Evolutionary conservation across 2,888 invertebrate genomes (phyloP).

Genomic region (Andrena flavipes): DNA sequence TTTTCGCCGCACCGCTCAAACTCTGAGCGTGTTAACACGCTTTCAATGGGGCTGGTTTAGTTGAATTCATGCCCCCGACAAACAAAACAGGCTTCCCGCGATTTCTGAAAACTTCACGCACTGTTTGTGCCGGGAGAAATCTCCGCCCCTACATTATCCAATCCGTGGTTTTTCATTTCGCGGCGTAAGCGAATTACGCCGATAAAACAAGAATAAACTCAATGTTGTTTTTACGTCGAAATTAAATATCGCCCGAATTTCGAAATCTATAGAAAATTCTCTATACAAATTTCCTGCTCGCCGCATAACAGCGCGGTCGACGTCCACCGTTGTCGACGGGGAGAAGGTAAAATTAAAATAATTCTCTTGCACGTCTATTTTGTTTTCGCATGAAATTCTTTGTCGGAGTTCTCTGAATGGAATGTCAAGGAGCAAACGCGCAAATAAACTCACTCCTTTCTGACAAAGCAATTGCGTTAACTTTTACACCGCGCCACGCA

Average conservation of each 20-base stretch:
- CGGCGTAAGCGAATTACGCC: neutral
- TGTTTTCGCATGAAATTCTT: neutral
- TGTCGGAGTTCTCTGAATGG: neutral
- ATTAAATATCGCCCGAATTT: neutral
- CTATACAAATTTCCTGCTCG: neutral
- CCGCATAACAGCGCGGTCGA: neutral
- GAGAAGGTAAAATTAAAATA: neutral
- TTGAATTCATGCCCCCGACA: neutral
- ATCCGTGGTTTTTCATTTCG: neutral
- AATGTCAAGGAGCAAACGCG: slow-evolving; percentile 1
- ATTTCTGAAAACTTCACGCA: slow-evolving; percentile 10
- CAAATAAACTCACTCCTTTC: slow-evolving; percentile 33
- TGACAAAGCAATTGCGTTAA: neutral
- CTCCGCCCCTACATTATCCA: neutral
- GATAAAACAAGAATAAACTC: neutral
- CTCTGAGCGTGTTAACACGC: neutral
- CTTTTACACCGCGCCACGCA: slow-evolving; percentile 15
- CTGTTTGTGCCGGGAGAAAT: neutral
- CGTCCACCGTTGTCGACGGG: neutral
- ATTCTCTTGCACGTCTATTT: slow-evolving; percentile 1
- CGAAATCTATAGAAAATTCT: neutral
- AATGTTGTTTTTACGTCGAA: neutral
- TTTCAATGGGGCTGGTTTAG: neutral
- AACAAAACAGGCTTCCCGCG: neutral
- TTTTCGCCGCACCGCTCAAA: neutral